These are phyloP conservation scores for Struthidea cinerea DNA, from an alignment of 2,113 vertebrate genomes.

Conservation along the genomic window DNA sequence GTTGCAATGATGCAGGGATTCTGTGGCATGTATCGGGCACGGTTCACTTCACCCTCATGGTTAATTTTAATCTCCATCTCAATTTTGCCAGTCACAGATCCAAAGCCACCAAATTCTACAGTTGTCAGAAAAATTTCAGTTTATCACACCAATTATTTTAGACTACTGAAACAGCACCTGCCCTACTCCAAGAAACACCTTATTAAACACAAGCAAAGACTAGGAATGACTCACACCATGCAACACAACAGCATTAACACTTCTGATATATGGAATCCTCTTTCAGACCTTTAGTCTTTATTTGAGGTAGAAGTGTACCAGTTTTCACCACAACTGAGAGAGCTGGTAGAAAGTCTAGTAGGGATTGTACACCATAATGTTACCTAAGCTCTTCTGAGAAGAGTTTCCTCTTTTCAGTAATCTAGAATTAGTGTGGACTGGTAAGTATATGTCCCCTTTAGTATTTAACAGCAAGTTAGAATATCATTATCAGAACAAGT, in stretches of 20 bases:
- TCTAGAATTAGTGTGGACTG: neutral
- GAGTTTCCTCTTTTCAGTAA: neutral
- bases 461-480: neutral
- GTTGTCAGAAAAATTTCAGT: neutral
- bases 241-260: neutral
- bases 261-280: neutral
- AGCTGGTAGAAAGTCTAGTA: neutral
- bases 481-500: neutral
- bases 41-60: constrained; percentile 93
- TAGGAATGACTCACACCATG: neutral
- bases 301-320: neutral
- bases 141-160: neutral
- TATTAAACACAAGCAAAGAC: neutral
- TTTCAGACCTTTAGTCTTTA: neutral
- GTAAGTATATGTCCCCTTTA: neutral
- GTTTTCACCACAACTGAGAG: neutral
- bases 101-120: constrained; percentile 91
- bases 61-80: constrained; percentile 95
- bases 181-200: neutral
- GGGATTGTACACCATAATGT: neutral
- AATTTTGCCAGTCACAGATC: constrained; percentile 90
- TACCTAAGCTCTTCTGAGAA: neutral
- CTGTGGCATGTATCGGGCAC: constrained; percentile 91
- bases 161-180: neutral
- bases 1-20: constrained; percentile 91